These are phyloP conservation scores for Drosophila nr. perissopoda DNA, from an alignment of 2,888 invertebrate genomes.

Conservation along the genomic window DNA sequence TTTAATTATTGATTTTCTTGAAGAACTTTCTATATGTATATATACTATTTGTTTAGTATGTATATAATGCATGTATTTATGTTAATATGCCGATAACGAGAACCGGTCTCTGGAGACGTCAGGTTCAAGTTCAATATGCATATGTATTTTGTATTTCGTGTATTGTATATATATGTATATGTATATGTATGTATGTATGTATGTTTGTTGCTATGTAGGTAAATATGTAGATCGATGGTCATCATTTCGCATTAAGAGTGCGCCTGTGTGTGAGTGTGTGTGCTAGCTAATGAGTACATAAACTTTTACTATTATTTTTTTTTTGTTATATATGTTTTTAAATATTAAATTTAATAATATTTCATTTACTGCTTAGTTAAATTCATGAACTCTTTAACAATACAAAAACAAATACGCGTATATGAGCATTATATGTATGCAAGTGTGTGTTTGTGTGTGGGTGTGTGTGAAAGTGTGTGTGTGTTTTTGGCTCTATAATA, in stretches of 20 bases:
- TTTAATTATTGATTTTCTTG: slow-evolving; percentile 51
- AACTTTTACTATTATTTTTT: slow-evolving; percentile 39
- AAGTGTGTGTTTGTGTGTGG: slow-evolving; percentile 41
- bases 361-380: slow-evolving; percentile 41
- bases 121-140: slow-evolving; percentile 29
- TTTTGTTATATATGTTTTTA: slow-evolving; percentile 23
- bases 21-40: slow-evolving; percentile 52
- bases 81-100: slow-evolving; percentile 17
- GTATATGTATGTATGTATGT: slow-evolving; percentile 33
- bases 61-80: slow-evolving; percentile 35
- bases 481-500: slow-evolving; percentile 31
- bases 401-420: slow-evolving; percentile 70
- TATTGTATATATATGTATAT: slow-evolving; percentile 25
- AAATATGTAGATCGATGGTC: slow-evolving; percentile 77
- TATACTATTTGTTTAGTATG: slow-evolving; percentile 42
- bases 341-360: slow-evolving; percentile 44
- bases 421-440: slow-evolving; percentile 70
- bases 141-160: slow-evolving; percentile 31
- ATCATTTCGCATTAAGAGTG: slow-evolving; percentile 78
- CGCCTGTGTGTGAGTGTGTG: slow-evolving; percentile 37
- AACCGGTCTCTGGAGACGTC: slow-evolving; percentile 1
- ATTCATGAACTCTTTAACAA: slow-evolving; percentile 66
- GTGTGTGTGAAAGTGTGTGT: slow-evolving; percentile 28
- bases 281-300: slow-evolving; percentile 62
- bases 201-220: slow-evolving; percentile 55